Evolutionary conservation across 2,113 vertebrate species (phyloP).

Genomic region (Cardinalis cardinalis): DNA sequence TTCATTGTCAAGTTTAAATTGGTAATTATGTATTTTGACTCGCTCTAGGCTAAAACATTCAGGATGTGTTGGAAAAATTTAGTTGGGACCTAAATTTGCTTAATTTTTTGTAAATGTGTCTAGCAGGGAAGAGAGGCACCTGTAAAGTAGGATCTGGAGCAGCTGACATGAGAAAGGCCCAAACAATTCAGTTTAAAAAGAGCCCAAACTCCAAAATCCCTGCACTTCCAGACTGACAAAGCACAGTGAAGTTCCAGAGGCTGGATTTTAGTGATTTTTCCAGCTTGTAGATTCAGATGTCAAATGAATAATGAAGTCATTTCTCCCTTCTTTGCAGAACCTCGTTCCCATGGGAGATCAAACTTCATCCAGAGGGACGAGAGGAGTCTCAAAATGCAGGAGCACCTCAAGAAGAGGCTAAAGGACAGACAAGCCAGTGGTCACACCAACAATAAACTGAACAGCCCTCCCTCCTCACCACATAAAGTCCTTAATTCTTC

Average conservation of each 20-base stretch:
- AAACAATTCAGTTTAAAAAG: neutral
- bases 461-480: conserved; percentile 71
- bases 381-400: conserved; percentile 74
- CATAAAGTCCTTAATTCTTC: conserved; percentile 58
- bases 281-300: neutral
- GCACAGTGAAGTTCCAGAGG: neutral
- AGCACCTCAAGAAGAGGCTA: conserved; percentile 75
- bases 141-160: neutral
- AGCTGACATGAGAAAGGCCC: neutral
- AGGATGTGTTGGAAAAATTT: neutral
- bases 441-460: conserved; percentile 64
- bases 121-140: neutral
- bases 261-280: neutral
- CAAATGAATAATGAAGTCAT: neutral
- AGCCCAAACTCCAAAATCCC: neutral
- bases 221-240: neutral
- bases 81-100: neutral
- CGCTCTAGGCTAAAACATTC: neutral
- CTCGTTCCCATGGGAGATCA: conserved; percentile 69
- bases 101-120: neutral
- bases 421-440: conserved; percentile 70
- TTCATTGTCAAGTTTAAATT: neutral
- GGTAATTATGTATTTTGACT: neutral
- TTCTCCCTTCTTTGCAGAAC: conserved; percentile 53
- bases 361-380: conserved; percentile 74